Percentiles rank a stretch among this genome's conserved stretches.
phyloP scores from a whole-genome alignment of 2,797 vertebrate species.

The Hafferia zeledoni region DNA sequence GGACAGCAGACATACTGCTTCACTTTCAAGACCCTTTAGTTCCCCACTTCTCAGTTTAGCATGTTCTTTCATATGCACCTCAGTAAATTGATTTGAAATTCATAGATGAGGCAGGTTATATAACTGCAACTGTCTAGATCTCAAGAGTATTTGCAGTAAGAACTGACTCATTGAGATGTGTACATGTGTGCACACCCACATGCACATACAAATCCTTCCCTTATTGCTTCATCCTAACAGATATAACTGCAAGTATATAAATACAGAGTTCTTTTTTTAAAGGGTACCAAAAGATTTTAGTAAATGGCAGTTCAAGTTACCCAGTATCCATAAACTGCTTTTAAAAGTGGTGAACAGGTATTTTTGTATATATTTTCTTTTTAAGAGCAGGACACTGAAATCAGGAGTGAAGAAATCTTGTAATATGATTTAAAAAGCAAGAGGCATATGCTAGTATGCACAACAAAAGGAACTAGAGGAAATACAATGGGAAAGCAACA shows the following conservation, averaged over 20 bases:
- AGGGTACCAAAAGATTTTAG: background rate
- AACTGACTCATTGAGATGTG: conserved; percentile 25
- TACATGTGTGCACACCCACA: background rate
- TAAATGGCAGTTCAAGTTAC: background rate
- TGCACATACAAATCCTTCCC: background rate
- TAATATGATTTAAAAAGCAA: background rate
- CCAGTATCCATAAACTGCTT: background rate
- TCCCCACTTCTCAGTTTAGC: background rate
- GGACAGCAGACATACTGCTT: background rate
- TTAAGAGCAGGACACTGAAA: background rate
- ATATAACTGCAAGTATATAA: background rate
- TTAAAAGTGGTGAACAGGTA: background rate
- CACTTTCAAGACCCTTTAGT: background rate
- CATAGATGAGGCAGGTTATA: conserved; percentile 15
- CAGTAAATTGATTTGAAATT: conserved; percentile 38
- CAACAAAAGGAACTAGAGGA: background rate
- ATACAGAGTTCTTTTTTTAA: background rate
- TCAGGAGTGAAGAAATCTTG: background rate
- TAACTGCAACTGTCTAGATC: conserved; percentile 23
- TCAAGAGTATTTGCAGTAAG: conserved; percentile 16
- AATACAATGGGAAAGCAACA: background rate
- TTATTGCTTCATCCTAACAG: background rate
- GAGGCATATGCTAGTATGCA: background rate
- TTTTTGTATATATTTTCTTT: background rate
- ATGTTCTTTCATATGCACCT: background rate